Percentiles rank a stretch among this genome's conserved stretches.
Evolutionary conservation across 2,113 vertebrate genomes (phyloP).

Genomic region (Callaeas wilsoni): DNA sequence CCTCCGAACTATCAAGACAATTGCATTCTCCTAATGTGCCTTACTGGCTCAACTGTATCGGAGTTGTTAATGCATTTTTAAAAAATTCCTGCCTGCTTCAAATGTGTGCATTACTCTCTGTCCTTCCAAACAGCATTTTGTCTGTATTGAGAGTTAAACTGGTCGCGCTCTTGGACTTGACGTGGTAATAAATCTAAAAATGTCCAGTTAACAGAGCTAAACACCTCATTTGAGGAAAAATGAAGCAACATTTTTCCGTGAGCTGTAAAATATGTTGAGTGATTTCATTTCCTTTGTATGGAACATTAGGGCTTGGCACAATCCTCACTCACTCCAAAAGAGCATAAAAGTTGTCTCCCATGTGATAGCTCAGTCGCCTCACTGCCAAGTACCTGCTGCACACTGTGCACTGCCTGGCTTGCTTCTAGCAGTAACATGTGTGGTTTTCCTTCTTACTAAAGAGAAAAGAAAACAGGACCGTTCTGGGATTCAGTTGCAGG

Average conservation of each 20-base stretch:
- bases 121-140: neutral
- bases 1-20: neutral
- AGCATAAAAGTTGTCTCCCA: slow-evolving; percentile 27
- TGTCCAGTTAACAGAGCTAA: slow-evolving; percentile 25
- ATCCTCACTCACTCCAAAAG: slow-evolving; percentile 21
- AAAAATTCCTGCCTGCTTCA: neutral
- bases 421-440: slow-evolving; percentile 28
- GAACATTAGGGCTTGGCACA: slow-evolving; percentile 62
- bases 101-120: neutral
- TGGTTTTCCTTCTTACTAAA: neutral
- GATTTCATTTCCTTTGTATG: slow-evolving; percentile 47
- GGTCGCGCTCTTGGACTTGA: slow-evolving; percentile 44
- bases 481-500: slow-evolving; percentile 24
- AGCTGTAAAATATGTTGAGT: slow-evolving; percentile 48
- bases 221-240: slow-evolving; percentile 61
- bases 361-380: neutral
- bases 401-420: slow-evolving; percentile 6
- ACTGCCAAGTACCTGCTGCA: slow-evolving; percentile 40
- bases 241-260: slow-evolving; percentile 38
- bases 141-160: slow-evolving; percentile 47
- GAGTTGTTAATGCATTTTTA: neutral
- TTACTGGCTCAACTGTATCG: neutral
- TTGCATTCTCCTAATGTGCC: neutral
- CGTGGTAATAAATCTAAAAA: slow-evolving; percentile 62
- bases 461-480: slow-evolving; percentile 52